Base-by-base conservation (phyloP, 2,797 vertebrate genomes). In the Acanthiza pusilla region DNA sequence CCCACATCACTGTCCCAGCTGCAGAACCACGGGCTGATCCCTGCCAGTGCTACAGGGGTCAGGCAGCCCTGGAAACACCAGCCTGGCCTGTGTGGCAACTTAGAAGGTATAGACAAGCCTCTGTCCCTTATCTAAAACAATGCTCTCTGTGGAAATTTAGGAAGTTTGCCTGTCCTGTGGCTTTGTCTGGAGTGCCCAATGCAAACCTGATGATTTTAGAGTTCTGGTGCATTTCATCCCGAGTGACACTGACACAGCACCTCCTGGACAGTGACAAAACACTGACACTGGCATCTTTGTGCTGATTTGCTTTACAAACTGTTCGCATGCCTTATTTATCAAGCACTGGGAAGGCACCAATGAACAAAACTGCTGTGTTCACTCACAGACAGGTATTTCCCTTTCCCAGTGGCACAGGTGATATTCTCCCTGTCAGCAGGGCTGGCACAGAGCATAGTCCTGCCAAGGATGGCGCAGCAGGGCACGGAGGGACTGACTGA, bases 281-380 rank as follows among this genome's bases (percentile, higher is more conserved):
- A 43, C 48, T 34, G 32, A 23, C 16, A 4, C 12, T 7, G 55
- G 9, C 16, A 19, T 14, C 29, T 66, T 15, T 34, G 68, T 53
- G 83, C 68, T 16, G 48, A 48, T 42, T 54, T n/a, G 13, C 47
- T 45, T 66, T 15, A 70, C 51, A 48, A 72, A 71, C 23, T 16
- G 27, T 29, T 45, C 21, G 48, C 42, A 54, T 0, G 6, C 20
- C 58, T 14, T 3, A 36, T 48, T 43, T 19, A 68, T 50, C 60
- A 40, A 45, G 43, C 38, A 58, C 4, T n/a, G 11, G 32, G 58
- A 48, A 45, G 55, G 32, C 32, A 42, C 3, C 20, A 16, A 2
- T 0, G 10, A 88, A 3, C 5, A 30, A 72, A 58, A 15, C 14
- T 9, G 42, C 13, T 22, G 53, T 0, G 1, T 2, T 40, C 27